Evolutionary conservation across 1,140 invertebrate genomes (phyloP), one percentile per base, ranked within the genome.

Genomic region (Drosophila equinoxialis): DNA sequence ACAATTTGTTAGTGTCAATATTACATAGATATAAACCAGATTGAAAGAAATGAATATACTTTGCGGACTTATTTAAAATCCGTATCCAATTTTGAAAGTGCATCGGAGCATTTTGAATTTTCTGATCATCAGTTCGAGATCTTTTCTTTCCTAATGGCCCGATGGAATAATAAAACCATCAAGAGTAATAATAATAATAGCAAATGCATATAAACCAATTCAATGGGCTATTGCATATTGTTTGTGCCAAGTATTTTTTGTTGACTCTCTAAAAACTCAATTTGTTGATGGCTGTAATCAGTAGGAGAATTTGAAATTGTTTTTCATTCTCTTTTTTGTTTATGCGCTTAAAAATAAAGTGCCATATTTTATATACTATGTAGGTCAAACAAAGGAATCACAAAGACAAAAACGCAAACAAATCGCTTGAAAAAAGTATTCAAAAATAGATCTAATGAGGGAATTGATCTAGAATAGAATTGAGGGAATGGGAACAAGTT

Each of bases 181-280:
- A 48, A 20, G 17, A 20, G 45, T 7, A 76, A 60, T 37, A 48
- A 61, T 3, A 68, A 61, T 3, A 68, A 61, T 2, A 39, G 11
- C 4, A 39, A 13, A 39, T 13, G 3, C 37, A 39, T 5, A 59
- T 17, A 57, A 71, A 23, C 14, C 33, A 67, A 68, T 57, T 23
- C 37, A 57, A 74, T 55, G 20, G 14, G 3, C 11, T 37, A 37
- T 23, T 14, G 42, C 42, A 61, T 68, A 61, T 74, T 57, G 26
- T 61, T 20, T 8, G 41, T 30, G 26, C 58, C 45, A 54, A 54
- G 8, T n/a, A 23, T 45, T 23, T 51, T 51, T 20, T 51, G 17
- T n/a, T 65, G 72, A 73, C 61, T 48, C 55, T 30, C 35, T 30
- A 17, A 71, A 72, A 57, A 51, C 20, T 8, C 68, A 72, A 48